Evolutionary conservation across 2,113 vertebrate genomes (phyloP).

Genomic region (Spheniscus mendiculus): DNA sequence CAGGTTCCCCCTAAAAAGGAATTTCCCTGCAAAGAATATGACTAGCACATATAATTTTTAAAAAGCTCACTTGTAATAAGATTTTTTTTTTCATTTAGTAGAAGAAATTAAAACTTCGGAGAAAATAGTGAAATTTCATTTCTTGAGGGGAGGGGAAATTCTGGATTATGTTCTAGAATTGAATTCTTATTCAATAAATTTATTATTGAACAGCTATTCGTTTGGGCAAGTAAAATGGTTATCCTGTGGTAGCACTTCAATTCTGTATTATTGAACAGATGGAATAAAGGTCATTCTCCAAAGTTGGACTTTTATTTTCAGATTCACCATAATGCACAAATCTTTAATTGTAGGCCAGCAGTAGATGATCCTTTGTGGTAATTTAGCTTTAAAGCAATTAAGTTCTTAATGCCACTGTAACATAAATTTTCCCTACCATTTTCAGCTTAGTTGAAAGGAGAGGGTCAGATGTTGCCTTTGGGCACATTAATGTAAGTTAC

Average conservation of each 20-base stretch:
- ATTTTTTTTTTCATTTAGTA: neutral
- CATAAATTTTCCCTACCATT: neutral
- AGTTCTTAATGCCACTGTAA: neutral
- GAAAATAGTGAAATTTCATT: neutral
- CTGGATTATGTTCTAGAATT: neutral
- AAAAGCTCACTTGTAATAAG: neutral
- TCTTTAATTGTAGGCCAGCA: neutral
- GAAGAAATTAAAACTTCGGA: neutral
- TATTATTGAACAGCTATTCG: neutral
- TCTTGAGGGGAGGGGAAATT: neutral
- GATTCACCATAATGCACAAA: neutral
- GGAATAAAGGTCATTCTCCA: neutral
- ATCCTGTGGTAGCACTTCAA: neutral
- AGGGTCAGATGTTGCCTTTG: neutral
- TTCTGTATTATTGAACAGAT: neutral
- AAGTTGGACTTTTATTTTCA: neutral
- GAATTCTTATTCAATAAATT: neutral
- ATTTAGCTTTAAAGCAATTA: conserved; percentile 7
- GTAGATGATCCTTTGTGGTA: neutral
- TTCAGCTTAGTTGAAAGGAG: neutral
- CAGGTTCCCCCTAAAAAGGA: neutral
- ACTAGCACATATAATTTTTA: neutral
- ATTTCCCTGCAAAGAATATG: neutral
- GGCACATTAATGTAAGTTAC: neutral
- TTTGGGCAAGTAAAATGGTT: neutral